Base-by-base conservation (phyloP, 2,888 invertebrate genomes). In the Scaptomyza polygonia region DNA sequence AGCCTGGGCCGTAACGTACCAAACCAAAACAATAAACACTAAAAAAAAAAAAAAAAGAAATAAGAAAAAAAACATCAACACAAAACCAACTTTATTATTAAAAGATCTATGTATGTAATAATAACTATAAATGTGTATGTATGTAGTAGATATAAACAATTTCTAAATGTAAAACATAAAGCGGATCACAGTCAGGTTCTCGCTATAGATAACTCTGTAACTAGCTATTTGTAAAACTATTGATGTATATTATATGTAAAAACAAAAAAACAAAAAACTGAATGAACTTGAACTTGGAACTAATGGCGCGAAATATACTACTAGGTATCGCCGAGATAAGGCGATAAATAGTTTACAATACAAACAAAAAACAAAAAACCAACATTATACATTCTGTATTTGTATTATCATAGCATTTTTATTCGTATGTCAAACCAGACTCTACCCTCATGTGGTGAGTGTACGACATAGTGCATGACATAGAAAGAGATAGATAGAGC, bases 131-230 rank as follows among this genome's bases (percentile, higher is more conserved):
- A 25, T 32, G 48, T 67, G 44, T 59, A 72, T 77, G 70, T 72
- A 80, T 71, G 64, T 74, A 71, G 53, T 73, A 79, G 72, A 72
- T 76, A 79, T 72, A 43, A 61, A 61, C 36, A 63, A 72, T 77
- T 77, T 62, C 52, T 58, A 74, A 67, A 43, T 66, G 51, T 66
- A 61, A 61, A 76, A 53, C 30, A 53, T 27, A 14, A 9, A 40
- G 21, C 18, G 42, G 58, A 29, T 30, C 39, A 27, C 30, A 27
- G 29, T 52, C 16, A 8, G 45, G 18, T 40, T 40, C 32, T 55
- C 47, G 43, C 59, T 51, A 40, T 44, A 67, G 47, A 30, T 67
- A 49, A 59, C 49, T 55, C 52, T 63, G 39, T 56, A 61, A 67
- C 74, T 70, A 73, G 54, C 30, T 73, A 63, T 65, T 70, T 70